These are phyloP conservation scores for Alethe diademata DNA, from an alignment of 2,113 vertebrate species.

Conservation along the genomic window DNA sequence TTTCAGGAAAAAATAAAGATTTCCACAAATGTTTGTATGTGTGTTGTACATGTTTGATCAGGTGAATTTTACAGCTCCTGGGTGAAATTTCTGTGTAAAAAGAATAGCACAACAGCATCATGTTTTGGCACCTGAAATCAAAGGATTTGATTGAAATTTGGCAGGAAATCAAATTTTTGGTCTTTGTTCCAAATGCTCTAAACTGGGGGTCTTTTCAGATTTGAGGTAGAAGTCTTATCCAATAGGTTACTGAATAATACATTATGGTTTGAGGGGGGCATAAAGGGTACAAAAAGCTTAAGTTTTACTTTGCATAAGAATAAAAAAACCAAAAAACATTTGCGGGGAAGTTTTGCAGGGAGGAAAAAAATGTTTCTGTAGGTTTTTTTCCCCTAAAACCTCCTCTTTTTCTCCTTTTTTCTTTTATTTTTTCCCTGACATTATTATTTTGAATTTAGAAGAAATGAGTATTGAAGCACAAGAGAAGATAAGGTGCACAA, in stretches of 20 bases:
- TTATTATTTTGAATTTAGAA: background rate
- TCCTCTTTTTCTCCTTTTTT: too few relatives aligned
- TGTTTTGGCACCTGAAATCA: background rate
- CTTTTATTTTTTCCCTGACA: background rate
- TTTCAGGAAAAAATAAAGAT: background rate
- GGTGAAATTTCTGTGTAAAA: background rate
- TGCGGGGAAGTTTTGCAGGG: background rate
- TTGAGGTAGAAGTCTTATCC: background rate
- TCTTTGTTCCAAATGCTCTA: background rate
- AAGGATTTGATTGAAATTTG: background rate
- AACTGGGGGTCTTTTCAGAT: background rate
- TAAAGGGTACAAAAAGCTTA: background rate
- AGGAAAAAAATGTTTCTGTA: background rate
- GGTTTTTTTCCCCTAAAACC: accelerated
- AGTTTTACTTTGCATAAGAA: background rate
- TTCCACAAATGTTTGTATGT: background rate
- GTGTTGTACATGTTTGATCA: background rate
- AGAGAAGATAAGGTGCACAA: background rate
- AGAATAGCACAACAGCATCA: background rate
- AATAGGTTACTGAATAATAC: background rate
- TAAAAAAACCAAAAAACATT: background rate
- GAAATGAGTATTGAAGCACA: background rate
- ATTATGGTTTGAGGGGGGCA: accelerated
- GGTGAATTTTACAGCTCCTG: background rate
- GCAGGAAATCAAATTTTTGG: background rate